Base-by-base conservation (phyloP, 2,113 vertebrate genomes). In the Oxyruncus cristatus region DNA sequence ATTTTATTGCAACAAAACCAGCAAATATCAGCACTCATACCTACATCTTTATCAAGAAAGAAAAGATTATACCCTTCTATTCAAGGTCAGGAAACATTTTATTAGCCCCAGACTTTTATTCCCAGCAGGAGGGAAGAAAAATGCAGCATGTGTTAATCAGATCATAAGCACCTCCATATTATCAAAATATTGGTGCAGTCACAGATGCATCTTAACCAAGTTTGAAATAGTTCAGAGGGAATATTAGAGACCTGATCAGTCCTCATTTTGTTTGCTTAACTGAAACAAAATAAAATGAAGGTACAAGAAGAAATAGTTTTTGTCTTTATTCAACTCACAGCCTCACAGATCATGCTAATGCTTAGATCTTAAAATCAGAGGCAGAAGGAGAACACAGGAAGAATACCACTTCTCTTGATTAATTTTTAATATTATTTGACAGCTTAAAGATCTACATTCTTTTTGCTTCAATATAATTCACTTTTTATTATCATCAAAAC, bases 61-160 rank as follows among this genome's bases (percentile, higher is more conserved):
- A 92, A 91, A 92, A 58, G 22, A 72, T 21, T 74, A 47, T 6
- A 68, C 6, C 1, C 28, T 84, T 41, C 37, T 56, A 46, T 49
- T 91, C 56, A 81, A 85, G 56, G n/a, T 75, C 79, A 87, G 73
- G 86, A 93, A 96, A 85, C 16, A 56, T 88, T 86, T 90, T 90
- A 94, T 92, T 89, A 92, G 92, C 56, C 61, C 41, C 37, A 92
- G 70, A 93, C 33, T 87, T 94, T 50, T 61, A 95, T 52, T 93
- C 32, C 44, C 76, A 84, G 44, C 28, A 82, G 70, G 68, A 93
- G 37, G 88, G 12, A 80, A 84, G 70, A 81, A 94, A 88, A 96
- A 92, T 82, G 70, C 58, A 85, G 42, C 35, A 63, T n/a, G 37
- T 3, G 2, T 78, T 95, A 91, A 95, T 92, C 80, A 92, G 80